phyloP scores from a whole-genome alignment of 2,888 invertebrate species.

The Holacanthella duospinosa region DNA sequence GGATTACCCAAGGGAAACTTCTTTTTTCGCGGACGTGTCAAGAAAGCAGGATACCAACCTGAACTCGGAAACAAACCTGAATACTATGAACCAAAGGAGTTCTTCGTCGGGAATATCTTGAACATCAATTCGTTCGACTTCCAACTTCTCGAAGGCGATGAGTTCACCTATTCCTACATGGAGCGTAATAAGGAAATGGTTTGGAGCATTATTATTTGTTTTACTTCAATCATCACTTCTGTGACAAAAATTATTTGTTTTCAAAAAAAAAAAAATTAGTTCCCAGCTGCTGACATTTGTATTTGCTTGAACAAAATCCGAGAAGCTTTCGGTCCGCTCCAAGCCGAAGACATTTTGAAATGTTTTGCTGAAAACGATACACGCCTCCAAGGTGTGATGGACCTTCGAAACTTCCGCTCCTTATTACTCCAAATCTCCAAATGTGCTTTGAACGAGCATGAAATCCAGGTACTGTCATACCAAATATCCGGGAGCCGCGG shows the following conservation, averaged over 20 bases:
- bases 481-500: no score
- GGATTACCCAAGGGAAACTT: conserved; percentile 46
- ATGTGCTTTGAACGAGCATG: conserved; percentile 57
- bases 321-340: conserved; percentile 55
- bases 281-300: conserved; percentile 60
- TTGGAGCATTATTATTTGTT: conserved; percentile 10
- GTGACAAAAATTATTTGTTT: neutral
- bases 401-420: conserved; percentile 25
- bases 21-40: conserved; percentile 49
- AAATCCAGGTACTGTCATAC: conserved; percentile 59
- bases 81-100: conserved; percentile 64
- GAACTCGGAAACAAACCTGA: conserved; percentile 61
- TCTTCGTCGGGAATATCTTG: conserved; percentile 71
- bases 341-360: conserved; percentile 64
- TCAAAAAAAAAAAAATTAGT: conserved; percentile 42
- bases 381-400: conserved; percentile 29
- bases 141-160: conserved; percentile 67
- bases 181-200: conserved; percentile 66
- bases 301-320: conserved; percentile 64
- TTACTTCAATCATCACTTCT: neutral
- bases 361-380: conserved; percentile 45
- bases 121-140: conserved; percentile 69
- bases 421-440: conserved; percentile 30
- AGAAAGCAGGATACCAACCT: conserved; percentile 60
- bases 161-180: conserved; percentile 77